Conservation (phyloP, 2,888 invertebrate species). For the Ashinkailepas kermadecensis region DNA sequence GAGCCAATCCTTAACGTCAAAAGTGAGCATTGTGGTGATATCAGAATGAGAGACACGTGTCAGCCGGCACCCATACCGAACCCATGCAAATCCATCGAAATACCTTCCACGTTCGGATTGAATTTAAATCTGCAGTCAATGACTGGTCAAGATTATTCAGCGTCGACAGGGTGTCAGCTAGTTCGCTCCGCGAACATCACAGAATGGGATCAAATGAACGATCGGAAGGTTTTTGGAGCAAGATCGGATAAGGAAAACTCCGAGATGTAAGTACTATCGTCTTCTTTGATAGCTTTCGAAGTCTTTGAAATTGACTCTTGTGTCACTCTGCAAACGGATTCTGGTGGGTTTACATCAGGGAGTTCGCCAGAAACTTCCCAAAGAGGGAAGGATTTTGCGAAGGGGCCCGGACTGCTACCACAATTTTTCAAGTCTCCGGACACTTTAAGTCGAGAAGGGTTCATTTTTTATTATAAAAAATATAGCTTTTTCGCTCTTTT, state of each 20-base stretch:
- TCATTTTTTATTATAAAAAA: too few relatives aligned
- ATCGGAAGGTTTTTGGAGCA: constrained; percentile 2
- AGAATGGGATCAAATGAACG: constrained; percentile 19
- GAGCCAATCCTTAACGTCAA: neutral
- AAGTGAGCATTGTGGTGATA: neutral
- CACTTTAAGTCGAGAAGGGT: too few relatives aligned
- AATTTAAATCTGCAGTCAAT: neutral
- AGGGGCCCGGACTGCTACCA: too few relatives aligned
- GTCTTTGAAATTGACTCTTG: neutral
- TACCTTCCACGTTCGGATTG: neutral
- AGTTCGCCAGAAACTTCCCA: too few relatives aligned
- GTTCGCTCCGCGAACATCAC: neutral
- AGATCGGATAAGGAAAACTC: constrained; percentile 13
- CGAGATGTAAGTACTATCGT: neutral
- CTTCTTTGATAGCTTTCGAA: too few relatives aligned
- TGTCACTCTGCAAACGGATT: neutral
- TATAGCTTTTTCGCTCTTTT: too few relatives aligned
- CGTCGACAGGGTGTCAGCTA: constrained; percentile 1
- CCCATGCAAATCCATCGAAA: constrained; percentile 1
- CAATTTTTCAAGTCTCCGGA: too few relatives aligned
- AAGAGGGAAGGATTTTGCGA: neutral
- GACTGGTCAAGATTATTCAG: constrained; percentile 10
- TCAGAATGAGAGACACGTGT: neutral
- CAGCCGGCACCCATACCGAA: neutral
- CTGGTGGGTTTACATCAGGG: too few relatives aligned